phyloP scores from a whole-genome alignment of 2,888 invertebrate species.

The Timema podura region DNA sequence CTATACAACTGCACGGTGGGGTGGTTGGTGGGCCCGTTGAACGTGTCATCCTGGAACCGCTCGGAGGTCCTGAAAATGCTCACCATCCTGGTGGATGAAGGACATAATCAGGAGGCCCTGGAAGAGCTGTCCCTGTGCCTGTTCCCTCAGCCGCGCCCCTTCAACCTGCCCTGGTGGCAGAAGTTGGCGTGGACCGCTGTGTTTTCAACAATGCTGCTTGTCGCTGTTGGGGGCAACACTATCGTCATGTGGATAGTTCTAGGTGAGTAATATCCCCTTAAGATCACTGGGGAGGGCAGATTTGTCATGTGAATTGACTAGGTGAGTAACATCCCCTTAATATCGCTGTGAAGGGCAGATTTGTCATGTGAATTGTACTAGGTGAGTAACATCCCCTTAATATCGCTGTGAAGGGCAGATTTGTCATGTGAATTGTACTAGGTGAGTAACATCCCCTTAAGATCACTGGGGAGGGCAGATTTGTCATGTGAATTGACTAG shows the following conservation, averaged over 20 bases:
- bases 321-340: too few species aligned
- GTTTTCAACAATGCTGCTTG: constrained; percentile 37
- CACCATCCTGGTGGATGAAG: too few species aligned
- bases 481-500: too few species aligned
- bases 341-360: too few species aligned
- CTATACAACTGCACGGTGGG: too few species aligned
- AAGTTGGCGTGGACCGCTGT: constrained; percentile 40
- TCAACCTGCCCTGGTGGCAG: constrained; percentile 35
- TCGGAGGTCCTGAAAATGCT: too few species aligned
- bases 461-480: not conserved
- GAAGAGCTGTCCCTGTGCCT: constrained; percentile 14
- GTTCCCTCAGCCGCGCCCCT: constrained; percentile 13
- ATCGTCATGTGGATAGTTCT: constrained; percentile 58
- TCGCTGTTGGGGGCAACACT: constrained; percentile 47
- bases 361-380: too few species aligned
- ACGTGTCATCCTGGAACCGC: too few species aligned
- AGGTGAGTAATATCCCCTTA: constrained; percentile 37
- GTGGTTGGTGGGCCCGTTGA: too few species aligned
- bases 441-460: constrained; percentile 37
- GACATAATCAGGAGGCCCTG: not conserved
- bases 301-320: too few species aligned
- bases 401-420: constrained; percentile 46
- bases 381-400: too few species aligned
- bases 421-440: constrained; percentile 57
- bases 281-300: not conserved